These are phyloP conservation scores for Gobio occitaniae DNA, from an alignment of 2,797 vertebrate species.

Conservation along the genomic window DNA sequence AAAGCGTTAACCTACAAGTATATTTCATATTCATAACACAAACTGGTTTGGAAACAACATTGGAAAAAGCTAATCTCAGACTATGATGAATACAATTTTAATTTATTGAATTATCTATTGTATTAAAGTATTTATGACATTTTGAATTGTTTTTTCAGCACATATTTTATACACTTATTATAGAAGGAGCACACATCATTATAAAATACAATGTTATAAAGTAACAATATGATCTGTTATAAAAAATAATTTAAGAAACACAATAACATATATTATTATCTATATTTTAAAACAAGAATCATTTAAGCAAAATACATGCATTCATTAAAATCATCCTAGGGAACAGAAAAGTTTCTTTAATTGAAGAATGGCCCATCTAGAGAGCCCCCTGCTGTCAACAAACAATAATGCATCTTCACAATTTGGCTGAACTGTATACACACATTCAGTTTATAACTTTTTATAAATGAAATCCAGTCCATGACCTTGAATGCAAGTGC, in stretches of 20 bases:
- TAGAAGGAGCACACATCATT: background rate
- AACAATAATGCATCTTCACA: conserved; percentile 53
- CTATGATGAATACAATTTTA: background rate
- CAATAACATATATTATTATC: background rate
- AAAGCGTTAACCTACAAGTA: background rate
- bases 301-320: background rate
- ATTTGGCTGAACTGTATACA: conserved; percentile 36
- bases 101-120: background rate
- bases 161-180: background rate
- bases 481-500: conserved; percentile 49
- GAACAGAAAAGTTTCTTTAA: background rate
- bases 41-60: background rate
- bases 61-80: background rate
- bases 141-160: background rate
- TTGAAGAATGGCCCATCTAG: background rate
- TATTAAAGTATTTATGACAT: no score
- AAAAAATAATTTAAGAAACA: no score
- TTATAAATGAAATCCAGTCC: conserved; percentile 56
- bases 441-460: conserved; percentile 54
- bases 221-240: no score
- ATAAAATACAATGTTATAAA: no score
- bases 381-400: conserved; percentile 30
- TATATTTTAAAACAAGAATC: background rate
- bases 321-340: background rate
- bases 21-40: background rate